Evolutionary conservation across 2,888 invertebrate species (phyloP).

Genomic region (Pachydiplax longipennis): DNA sequence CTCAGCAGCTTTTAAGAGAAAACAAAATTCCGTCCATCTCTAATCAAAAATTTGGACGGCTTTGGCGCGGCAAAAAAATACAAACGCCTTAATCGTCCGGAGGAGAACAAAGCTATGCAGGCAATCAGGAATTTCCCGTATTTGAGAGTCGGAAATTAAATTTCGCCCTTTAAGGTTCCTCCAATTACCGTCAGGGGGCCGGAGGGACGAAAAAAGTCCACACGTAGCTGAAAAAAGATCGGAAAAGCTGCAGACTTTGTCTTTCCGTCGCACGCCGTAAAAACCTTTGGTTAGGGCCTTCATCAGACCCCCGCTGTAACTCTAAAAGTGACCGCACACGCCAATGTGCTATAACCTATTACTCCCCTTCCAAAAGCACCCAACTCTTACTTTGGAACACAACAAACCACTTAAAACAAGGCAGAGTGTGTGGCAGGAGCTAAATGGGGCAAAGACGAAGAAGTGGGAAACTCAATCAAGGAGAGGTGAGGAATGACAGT

Average conservation of each 20-base stretch:
- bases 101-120: not conserved
- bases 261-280: not conserved
- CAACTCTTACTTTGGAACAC: conserved; percentile 13
- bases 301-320: not conserved
- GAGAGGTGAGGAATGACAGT: not conserved
- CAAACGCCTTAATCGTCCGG: too few species aligned
- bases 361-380: not conserved
- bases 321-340: conserved; percentile 24
- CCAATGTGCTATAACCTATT: conserved; percentile 6
- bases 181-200: not conserved
- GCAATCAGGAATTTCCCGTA: not conserved
- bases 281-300: not conserved
- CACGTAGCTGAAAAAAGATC: not conserved
- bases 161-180: not conserved
- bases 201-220: not conserved
- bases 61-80: too few species aligned
- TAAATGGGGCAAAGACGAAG: too few species aligned
- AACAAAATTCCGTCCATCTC: too few species aligned
- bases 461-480: conserved; percentile 39
- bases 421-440: not conserved
- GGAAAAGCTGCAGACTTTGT: not conserved
- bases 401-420: conserved; percentile 43
- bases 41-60: too few species aligned
- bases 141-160: not conserved
- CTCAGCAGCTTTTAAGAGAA: too few species aligned